Base-by-base conservation (phyloP, 92 coral and sea anemone species). In the Virgularia gustaviana region DNA sequence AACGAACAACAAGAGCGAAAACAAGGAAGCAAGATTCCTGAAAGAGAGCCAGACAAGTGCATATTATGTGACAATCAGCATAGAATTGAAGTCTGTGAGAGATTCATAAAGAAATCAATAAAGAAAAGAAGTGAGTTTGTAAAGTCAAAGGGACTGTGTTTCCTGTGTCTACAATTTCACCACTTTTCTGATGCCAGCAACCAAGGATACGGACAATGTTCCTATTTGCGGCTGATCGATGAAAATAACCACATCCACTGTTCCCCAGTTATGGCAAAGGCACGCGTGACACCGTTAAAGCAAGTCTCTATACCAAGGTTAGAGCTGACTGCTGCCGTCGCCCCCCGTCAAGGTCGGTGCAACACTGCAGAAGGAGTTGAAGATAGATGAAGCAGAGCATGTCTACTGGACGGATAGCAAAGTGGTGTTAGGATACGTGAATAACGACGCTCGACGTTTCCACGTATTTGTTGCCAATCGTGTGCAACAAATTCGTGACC, bases 401-500 rank as follows among this genome's bases (percentile, higher is more conserved):
- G 36, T 63, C 1, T 71, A 62, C 18, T 83, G 83, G 87, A 62
- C 79, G 22, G 87, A 83, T 49, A 78, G 87, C 44, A 71, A 57
- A 33, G 66, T 73, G 0, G 80, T n/a, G n/a, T n/a, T n/a, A n/a
- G n/a, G n/a, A n/a, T n/a, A n/a, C n/a, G n/a, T n/a, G n/a, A n/a
- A n/a, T 41, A 78, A 83, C 51, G 83, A 83, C 9, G 75, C 83
- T 1, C 74, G 78, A 36, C 82, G 87, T 33, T 82, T 86, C 68
- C 90, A 82, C 57, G 80, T 86, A 4, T 82, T 71, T 36, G 87
- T 86, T 23, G 87, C 90, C 24, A 78, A 86, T 60, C 79, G 85
- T 32, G 85, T 86, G 39, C 85, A 86, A 52, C 84, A 65, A 58
- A 86, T 86, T 23, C 75, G 87, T 35, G 76, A 82, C n/a, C 73